Percentiles rank a stretch among this genome's conserved stretches.
Evolutionary conservation across 2,888 invertebrate species (phyloP).

Genomic region (Epirrita christyi): DNA sequence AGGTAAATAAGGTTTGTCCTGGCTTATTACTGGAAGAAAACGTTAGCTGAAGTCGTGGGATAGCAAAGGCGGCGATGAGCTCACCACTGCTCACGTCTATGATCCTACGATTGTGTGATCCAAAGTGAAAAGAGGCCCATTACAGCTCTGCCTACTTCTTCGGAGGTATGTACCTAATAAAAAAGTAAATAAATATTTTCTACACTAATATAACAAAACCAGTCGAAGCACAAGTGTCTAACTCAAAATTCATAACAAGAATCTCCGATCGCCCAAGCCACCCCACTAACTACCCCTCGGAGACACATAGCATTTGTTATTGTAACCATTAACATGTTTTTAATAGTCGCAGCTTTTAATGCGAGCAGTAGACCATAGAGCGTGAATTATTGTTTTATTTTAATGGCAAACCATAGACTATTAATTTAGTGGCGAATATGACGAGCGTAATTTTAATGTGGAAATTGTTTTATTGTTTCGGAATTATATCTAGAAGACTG

Average conservation of each 20-base stretch:
- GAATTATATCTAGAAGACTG: too few species aligned
- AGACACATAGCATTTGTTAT: conserved; percentile 68
- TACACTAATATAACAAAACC: too few species aligned
- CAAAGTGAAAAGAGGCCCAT: too few species aligned
- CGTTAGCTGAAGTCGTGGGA: too few species aligned
- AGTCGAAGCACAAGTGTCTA: conserved; percentile 16
- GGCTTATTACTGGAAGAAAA: too few species aligned
- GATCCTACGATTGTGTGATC: too few species aligned
- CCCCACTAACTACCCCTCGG: conserved; percentile 40
- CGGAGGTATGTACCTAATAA: too few species aligned
- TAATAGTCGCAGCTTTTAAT: conserved; percentile 57
- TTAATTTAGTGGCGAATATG: conserved; percentile 14
- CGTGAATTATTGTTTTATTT: conserved; percentile 31
- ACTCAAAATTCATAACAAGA: conserved; percentile 30
- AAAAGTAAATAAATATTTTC: too few species aligned
- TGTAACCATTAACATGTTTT: conserved; percentile 65
- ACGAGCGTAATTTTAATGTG: conserved; percentile 14
- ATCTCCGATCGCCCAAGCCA: conserved; percentile 22
- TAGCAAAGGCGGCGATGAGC: too few species aligned
- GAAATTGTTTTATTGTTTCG: conserved; percentile 8
- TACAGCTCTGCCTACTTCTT: too few species aligned
- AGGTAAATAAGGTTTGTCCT: too few species aligned
- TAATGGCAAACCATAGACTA: conserved; percentile 21
- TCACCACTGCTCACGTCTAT: too few species aligned
- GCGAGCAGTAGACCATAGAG: conserved; percentile 28